Evolutionary conservation across 2,113 vertebrate species (phyloP).

Genomic region (Thamnophis sirtalis): DNA sequence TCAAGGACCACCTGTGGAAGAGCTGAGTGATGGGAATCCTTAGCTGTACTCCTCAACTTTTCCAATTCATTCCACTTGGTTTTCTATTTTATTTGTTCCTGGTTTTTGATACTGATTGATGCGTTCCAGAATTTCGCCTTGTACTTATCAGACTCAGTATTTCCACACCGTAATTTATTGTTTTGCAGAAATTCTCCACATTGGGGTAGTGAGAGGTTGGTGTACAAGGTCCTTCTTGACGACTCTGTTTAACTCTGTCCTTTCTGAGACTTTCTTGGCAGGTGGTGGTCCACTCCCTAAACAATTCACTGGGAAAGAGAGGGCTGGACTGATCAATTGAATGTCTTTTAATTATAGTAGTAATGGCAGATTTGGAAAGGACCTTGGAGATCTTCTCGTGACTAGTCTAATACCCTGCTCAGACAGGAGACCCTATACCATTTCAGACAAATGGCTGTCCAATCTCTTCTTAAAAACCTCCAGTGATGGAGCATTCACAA

Average conservation of each 20-base stretch:
- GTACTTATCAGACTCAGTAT: neutral
- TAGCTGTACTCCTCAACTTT: neutral
- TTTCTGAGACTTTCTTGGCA: neutral
- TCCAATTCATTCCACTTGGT: neutral
- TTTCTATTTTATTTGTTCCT: neutral
- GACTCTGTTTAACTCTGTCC: neutral
- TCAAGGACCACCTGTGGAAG: neutral
- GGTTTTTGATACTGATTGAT: neutral
- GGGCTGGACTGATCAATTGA: neutral
- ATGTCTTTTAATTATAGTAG: no score
- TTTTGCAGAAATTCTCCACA: neutral
- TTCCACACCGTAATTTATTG: neutral
- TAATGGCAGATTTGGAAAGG: no score
- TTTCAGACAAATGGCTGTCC: no score
- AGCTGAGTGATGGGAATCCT: neutral
- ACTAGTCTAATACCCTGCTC: no score
- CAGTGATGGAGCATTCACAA: no score
- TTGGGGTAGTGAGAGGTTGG: neutral
- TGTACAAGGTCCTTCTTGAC: neutral
- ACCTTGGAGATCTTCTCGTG: no score
- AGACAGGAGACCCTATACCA: no score
- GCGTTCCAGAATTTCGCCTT: neutral
- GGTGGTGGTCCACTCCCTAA: neutral
- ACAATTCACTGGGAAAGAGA: neutral
- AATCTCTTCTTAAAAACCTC: no score